A percentile compares a stretch with the other conserved stretches of the same genome.
These are phyloP conservation scores for Triops cancriformis DNA, from an alignment of 1,140 invertebrate species.

Conservation along the genomic window DNA sequence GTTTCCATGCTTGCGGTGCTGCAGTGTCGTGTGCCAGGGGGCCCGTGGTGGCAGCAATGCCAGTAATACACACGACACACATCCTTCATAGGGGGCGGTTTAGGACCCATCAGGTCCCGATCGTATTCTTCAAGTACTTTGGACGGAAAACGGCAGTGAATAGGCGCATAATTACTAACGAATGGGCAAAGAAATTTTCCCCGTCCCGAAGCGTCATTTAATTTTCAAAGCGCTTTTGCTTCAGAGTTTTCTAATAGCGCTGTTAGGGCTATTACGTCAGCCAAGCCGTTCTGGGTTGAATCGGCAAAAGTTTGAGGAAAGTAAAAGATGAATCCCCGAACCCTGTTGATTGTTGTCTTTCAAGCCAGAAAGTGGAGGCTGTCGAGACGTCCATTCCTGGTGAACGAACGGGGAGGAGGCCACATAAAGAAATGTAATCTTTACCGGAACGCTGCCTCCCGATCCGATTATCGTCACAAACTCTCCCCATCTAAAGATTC, in stretches of 20 bases:
- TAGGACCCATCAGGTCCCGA: neutral
- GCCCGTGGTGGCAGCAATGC: neutral
- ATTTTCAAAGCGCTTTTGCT: too few species aligned
- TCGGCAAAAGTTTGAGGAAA: too few species aligned
- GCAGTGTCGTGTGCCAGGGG: neutral
- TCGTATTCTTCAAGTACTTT: neutral
- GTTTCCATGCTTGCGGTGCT: neutral
- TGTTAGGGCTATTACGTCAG: too few species aligned
- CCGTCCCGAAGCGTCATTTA: too few species aligned
- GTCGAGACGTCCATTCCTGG: neutral
- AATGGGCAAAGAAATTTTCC: neutral
- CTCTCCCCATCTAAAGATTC: conserved; percentile 9
- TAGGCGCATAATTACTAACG: neutral
- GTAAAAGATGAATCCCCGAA: neutral
- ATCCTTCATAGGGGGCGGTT: neutral
- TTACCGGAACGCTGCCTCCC: conserved; percentile 3
- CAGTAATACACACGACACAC: neutral
- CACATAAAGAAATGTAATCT: conserved; percentile 6
- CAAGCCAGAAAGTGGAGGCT: neutral
- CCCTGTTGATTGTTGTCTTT: neutral
- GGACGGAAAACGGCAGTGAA: neutral
- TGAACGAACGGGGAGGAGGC: neutral
- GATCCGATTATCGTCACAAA: conserved; percentile 5
- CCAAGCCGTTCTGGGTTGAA: too few species aligned
- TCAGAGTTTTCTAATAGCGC: too few species aligned